Evolutionary conservation across 2,113 vertebrate genomes (phyloP).

Genomic region (Oreocharis arfaki): DNA sequence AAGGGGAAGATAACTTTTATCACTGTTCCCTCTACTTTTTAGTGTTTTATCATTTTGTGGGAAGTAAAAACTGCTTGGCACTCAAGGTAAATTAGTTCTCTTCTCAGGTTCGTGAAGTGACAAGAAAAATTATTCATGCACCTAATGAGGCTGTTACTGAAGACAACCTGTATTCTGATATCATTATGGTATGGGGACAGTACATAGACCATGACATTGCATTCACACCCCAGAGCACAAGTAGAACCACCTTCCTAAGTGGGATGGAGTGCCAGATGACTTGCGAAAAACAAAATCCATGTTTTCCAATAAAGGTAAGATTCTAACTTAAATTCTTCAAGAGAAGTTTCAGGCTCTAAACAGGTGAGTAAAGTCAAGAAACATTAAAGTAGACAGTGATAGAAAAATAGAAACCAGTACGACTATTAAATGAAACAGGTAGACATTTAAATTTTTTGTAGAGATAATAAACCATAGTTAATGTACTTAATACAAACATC

Average conservation of each 20-base stretch:
- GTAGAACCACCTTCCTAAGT: slow-evolving; percentile 12
- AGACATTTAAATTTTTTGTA: not conserved
- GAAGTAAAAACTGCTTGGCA: not conserved
- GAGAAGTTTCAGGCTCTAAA: not conserved
- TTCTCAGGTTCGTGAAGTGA: slow-evolving; percentile 83
- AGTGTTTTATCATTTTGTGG: not conserved
- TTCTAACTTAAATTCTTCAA: not conserved
- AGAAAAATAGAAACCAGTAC: not conserved
- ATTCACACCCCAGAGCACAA: slow-evolving; percentile 85
- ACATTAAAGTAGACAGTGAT: not conserved
- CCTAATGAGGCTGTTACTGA: slow-evolving; percentile 67
- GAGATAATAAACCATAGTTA: not conserved
- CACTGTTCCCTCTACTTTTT: not conserved
- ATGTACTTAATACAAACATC: not conserved
- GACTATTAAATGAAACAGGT: not conserved
- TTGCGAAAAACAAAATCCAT: slow-evolving; percentile 78
- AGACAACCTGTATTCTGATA: slow-evolving; percentile 81
- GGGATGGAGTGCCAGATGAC: slow-evolving; percentile 70
- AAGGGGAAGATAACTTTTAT: not conserved
- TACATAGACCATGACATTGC: slow-evolving; percentile 90
- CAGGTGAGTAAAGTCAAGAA: not conserved
- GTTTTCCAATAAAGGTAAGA: slow-evolving; percentile 89
- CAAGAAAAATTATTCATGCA: slow-evolving; percentile 76
- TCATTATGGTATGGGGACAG: slow-evolving; percentile 91
- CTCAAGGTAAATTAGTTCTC: not conserved